Evolutionary conservation across 2,113 vertebrate genomes (phyloP).

Genomic region (Ascaphus truei): DNA sequence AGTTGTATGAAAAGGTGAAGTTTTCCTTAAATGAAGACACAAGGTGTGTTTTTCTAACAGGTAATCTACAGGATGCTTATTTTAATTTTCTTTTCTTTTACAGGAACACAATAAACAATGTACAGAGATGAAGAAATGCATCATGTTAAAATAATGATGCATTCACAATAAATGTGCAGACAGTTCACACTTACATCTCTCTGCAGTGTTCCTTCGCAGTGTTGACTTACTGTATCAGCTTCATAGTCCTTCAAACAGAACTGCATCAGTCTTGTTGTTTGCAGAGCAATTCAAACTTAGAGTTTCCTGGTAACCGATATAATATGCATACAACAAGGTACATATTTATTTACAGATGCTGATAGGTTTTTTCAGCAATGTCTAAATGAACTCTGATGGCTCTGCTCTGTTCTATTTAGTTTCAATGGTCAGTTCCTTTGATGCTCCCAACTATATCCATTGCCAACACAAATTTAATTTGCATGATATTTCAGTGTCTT

Average conservation of each 20-base stretch:
- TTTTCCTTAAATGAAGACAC: no score
- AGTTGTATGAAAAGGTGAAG: not conserved
- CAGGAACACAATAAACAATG: not conserved
- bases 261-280: slow-evolving; percentile 23
- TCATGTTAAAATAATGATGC: slow-evolving; percentile 27
- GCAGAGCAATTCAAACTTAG: slow-evolving; percentile 18
- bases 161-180: not conserved
- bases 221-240: slow-evolving; percentile 35
- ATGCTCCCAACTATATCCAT: not conserved
- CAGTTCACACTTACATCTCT: slow-evolving; percentile 29
- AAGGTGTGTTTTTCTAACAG: no score
- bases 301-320: slow-evolving; percentile 30
- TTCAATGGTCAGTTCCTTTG: slow-evolving; percentile 6
- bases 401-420: not conserved
- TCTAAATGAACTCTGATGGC: slow-evolving; percentile 22
- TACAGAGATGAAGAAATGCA: slow-evolving; percentile 9
- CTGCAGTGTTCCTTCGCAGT: slow-evolving; percentile 8
- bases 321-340: slow-evolving; percentile 24
- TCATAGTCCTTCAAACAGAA: slow-evolving; percentile 27
- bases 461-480: not conserved
- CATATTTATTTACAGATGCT: slow-evolving; percentile 25
- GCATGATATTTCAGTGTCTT: not conserved
- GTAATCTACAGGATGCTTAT: not conserved
- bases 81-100: not conserved
- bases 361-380: slow-evolving; percentile 27